Evolutionary conservation across 2,797 vertebrate genomes (phyloP), one percentile per base, ranked within the genome.

Genomic region (Macropodus opercularis): DNA sequence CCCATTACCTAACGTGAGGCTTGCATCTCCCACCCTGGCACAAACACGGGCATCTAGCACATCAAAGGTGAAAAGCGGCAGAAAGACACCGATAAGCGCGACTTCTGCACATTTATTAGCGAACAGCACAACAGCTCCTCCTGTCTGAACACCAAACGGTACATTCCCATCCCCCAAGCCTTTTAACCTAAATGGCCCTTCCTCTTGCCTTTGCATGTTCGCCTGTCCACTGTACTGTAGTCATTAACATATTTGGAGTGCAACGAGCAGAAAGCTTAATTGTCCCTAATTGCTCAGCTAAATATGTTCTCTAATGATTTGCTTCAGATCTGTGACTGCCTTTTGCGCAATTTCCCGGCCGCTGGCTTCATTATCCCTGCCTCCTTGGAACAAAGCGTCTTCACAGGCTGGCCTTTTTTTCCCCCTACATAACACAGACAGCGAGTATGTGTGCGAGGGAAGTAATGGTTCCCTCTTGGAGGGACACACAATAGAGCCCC

Each of bases 241-340:
- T 90, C 93, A 94, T 94, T 92, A 94, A 94, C 92, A 94, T 93
- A 93, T 92, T 93, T 93, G 93, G 90, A 94, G 92, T 92, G 93
- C 92, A 95, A 92, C 79, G 85, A 92, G 93, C 93, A 95, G 93
- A 90, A 95, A 94, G 94, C 94, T 94, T 95, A 95, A 96, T 94
- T 95, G 95, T 92, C 94, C 92, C 93, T 95, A 95, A 95, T 96
- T 94, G 94, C 86, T 92, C 90, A 78, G 90, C 92, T 94, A 93
- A 94, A 95, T 94, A 93, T 92, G 90, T 94, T 94, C 91, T 93
- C 91, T 92, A 93, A 92, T 93, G 94, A 94, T 92, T 94, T 90
- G 90, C 91, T 89, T 79, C 91, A 89, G 89, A 91, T 94, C 93
- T 94, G 92, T 93, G 93, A 92, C 92, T 93, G 92, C 91, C 91